Evolutionary conservation across 2,797 vertebrate species (phyloP), one percentile per base, ranked within the genome.

Genomic region (Alexandromys oeconomus): DNA sequence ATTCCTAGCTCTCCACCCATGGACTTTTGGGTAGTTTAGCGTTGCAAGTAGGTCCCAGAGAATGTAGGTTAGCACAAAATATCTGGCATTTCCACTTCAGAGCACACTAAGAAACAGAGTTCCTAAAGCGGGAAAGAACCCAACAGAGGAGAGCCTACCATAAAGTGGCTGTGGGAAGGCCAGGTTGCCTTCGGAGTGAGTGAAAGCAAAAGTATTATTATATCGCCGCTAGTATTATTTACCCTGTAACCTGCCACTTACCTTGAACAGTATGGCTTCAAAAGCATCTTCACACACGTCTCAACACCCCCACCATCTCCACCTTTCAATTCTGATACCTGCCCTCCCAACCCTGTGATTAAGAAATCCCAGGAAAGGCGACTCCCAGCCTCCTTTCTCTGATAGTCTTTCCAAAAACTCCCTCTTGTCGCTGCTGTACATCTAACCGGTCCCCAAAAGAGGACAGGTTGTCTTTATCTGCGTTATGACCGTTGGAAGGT

Each of bases 221-320:
- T 46, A 51, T 59, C 93, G 67, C 89, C 25, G 14, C 59, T 85
- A 46, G 48, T 85, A 57, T 57, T 78, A 51, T 27, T 80, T 90
- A 89, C 80, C 17, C 3, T 11, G 71, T 87, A 95, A 87, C 82
- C 92, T 29, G 7, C 31, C 94, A 92, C 91, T 97, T 96, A 96
- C 15, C 80, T 48, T 40, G 63, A 80, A 61, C 7, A 87, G 54
- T 40, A 37, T 31, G 48, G 69, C 88, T 96, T 96, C 59, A 95
- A 96, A 96, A 91, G 46, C 31, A 51, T 79, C 77, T 82, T 77
- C 69, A 13, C 81, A 76, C 37, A 51, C 46, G 63, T 91, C 78
- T 81, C 57, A 43, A 71, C 71, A 84, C 87, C 76, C 63, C 89
- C 37, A 31, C 87, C n/a, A 48, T 69, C 74, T 77, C 54, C 67